Base-by-base conservation (phyloP, 1,140 invertebrate genomes). In the Trichoplusia ni region DNA sequence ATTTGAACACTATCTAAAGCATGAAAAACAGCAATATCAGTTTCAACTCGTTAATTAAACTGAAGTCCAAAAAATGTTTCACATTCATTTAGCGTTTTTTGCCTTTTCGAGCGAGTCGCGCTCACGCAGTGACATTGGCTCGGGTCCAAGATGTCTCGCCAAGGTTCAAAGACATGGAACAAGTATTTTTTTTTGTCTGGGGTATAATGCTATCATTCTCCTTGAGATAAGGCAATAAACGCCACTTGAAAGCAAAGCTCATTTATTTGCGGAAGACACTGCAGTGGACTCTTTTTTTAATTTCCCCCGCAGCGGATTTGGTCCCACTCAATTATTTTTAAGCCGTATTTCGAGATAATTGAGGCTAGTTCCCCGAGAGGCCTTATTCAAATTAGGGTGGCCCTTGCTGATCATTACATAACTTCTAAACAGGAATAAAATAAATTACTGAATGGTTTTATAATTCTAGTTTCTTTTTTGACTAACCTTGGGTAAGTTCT, bases 181-280 rank as follows among this genome's bases (percentile, higher is more conserved):
- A 75, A 81, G 71, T 84, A 82, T 84, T 77, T 75, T 84, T 77
- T 75, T 83, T 87, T 76, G 69, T 79, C 67, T 69, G 71, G 79
- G 72, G 73, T 82, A 85, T 81, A 86, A 82, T 78, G 79, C 78
- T 81, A 85, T 89, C 80, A 80, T 83, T 84, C 82, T 81, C 69
- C 71, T 81, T 77, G 75, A 86, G 85, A 84, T 85, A 89, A 86
- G 79, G 80, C 80, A 82, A 88, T 86, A 84, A 89, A 84, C 81
- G 78, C 83, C 81, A 84, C 82, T 88, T 73, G 80, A 81, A 81
- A 76, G 78, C 71, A 80, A 82, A 81, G 71, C 75, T 78, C 79
- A 84, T 86, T 88, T 84, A 84, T 88, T 84, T 80, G 63, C 61
- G 70, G 76, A 77, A 83, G 77, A 77, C 74, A 77, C 73, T 84